Evolutionary conservation across 2,113 vertebrate genomes (phyloP), one percentile per base, ranked within the genome.

Genomic region (Epinephelus fuscoguttatus): DNA sequence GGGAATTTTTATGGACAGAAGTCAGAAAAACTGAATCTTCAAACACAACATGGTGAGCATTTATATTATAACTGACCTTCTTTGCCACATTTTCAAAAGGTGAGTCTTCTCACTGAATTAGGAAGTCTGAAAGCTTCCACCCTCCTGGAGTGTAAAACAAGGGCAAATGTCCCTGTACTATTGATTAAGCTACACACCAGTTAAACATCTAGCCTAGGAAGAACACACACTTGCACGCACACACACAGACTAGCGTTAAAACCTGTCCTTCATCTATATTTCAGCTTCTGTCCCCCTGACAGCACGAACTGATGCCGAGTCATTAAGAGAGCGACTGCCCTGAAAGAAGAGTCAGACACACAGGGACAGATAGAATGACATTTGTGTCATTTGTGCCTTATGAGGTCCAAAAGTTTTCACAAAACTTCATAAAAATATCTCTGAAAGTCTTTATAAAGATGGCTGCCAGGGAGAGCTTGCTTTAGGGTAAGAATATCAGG

Each of bases 281-380:
- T 89, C 68, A 76, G 66, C 66, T 37, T 67, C 53, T 40, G 50
- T 82, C 47, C 45, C 6, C n/a, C 25, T 88, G 84, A 87, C 79
- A 67, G 80, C 70, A 80, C 25, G 37, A 75, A 62, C 42, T 57
- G 75, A 80, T 30, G 33, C 49, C 23, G 60, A 67, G 69, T 74
- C 85, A 72, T 89, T 84, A 68, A 53, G 76, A 60, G 70, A 55
- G 53, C 12, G 73, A 59, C 69, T 57, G 45, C 56, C 27, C 64
- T 62, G 50, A 80, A 75, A 78, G 37, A 47, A 13, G 60, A 80
- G n/a, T 47, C 21, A 62, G 80, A 68, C 17, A 33, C 4, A 40
- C 27, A 56, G 60, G 25, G 55, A 42, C 17, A 64, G 27, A 66
- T 25, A n/a, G 45, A 23, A 12, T 42, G 21, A 42, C 63, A 75